phyloP scores from a whole-genome alignment of 2,797 vertebrate species.

The Pseudocheirus occidentalis region DNA sequence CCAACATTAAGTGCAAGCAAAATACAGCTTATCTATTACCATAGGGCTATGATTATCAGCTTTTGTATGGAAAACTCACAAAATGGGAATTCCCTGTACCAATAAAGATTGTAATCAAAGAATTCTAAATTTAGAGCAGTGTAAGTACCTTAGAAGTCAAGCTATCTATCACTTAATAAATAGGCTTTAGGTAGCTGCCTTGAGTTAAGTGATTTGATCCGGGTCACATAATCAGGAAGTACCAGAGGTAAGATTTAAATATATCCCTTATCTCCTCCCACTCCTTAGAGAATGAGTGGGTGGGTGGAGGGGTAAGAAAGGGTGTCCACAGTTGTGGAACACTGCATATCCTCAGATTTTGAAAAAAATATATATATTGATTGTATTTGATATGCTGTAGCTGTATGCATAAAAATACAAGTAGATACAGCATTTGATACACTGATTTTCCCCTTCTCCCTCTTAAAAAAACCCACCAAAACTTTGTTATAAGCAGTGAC shows the following conservation, averaged over 20 bases:
- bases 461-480: not conserved
- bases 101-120: not conserved
- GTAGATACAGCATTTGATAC: not conserved
- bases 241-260: not conserved
- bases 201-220: not conserved
- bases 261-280: not conserved
- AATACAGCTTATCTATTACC: not conserved
- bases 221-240: not conserved
- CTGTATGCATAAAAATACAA: not conserved
- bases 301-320: not conserved
- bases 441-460: not conserved
- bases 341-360: not conserved
- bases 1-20: not conserved
- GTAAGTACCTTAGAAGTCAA: not conserved
- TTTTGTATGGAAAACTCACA: not conserved
- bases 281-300: not conserved
- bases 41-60: not conserved
- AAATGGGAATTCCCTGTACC: not conserved
- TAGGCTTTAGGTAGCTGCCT: not conserved
- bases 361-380: not conserved
- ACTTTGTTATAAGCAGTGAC: not conserved
- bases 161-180: not conserved
- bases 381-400: not conserved
- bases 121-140: not conserved
- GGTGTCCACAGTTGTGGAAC: not conserved